Base-by-base conservation (phyloP, 1,140 invertebrate species). In the Andricus grossulariae region DNA sequence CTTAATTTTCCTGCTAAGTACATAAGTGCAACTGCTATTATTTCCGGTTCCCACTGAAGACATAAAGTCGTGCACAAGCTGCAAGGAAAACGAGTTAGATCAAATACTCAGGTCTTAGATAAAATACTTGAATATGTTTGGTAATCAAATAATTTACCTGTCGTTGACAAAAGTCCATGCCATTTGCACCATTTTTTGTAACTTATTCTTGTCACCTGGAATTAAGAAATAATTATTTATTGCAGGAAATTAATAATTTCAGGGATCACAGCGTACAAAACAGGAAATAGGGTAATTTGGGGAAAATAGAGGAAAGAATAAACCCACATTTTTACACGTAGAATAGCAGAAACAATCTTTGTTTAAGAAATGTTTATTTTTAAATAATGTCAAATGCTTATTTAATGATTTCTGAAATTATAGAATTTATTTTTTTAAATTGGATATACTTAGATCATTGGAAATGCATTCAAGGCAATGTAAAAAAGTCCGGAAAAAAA, bases 111-210 rank as follows among this genome's bases (percentile, higher is more conserved):
- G 50, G 21, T 32, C 66, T 70, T 66, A 66, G 49, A 77, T 11
- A 0, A 55, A 55, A 54, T 54, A n/a, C 5, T 76, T 79, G n/a
- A 54, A 71, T 77, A 10, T 19, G 19, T 8, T 54, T 19, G 8
- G 16, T 7, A n/a, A 51, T 13, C 49, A 72, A 54, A 66, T 60
- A 54, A 73, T 73, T 85, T 90, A 97, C 96, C 96, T 98, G 88
- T 99, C 99, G 92, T 99, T 99, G 0, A 99, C 98, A 92, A 99
- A 99, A 25, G 98, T 99, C 99, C 99, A 99, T 2, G 98, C 98
- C 97, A 99, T 99, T 92, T 99, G 98, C 8, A 99, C 97, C 95
- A 99, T 97, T 91, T 98, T 98, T 86, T 98, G 96, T 72, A 99
- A 90, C 91, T 99, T 98, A 25, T 93, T 93, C 90, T 98, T 98